These are phyloP conservation scores for Branchellion lobata DNA, from an alignment of 2,888 invertebrate species.

Conservation along the genomic window DNA sequence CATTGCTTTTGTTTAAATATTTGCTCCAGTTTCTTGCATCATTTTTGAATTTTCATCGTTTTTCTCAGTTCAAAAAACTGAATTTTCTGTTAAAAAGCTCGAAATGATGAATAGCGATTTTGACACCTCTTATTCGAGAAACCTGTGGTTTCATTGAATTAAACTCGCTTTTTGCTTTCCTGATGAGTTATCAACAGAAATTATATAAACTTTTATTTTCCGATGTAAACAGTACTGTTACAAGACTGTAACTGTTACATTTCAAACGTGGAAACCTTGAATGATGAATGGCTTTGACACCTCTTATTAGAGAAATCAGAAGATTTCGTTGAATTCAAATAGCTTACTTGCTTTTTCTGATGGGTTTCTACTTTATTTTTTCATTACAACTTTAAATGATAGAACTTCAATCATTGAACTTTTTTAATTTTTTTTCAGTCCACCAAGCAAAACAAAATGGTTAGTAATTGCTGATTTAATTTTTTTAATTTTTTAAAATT, in stretches of 20 bases:
- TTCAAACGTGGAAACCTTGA: background rate
- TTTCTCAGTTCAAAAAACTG: too few relatives aligned
- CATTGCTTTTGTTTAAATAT: background rate
- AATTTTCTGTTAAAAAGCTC: background rate
- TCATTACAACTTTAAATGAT: background rate
- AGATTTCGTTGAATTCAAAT: slow-evolving; percentile 25
- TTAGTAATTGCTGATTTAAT: background rate
- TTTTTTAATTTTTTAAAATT: background rate
- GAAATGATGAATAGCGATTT: slow-evolving; percentile 35
- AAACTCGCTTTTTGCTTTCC: slow-evolving; percentile 20
- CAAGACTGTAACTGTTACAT: too few relatives aligned
- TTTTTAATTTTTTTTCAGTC: background rate
- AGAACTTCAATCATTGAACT: background rate
- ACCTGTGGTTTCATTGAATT: slow-evolving; percentile 19
- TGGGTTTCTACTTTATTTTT: background rate
- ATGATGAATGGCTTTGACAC: slow-evolving; percentile 33
- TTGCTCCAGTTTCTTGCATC: background rate
- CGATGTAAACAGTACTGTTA: too few relatives aligned
- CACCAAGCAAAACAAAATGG: slow-evolving; percentile 14
- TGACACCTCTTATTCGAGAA: slow-evolving; percentile 39
- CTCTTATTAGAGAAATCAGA: slow-evolving; percentile 13
- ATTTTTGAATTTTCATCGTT: background rate
- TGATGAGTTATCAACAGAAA: background rate
- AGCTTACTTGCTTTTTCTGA: slow-evolving; percentile 34
- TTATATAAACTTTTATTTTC: background rate